Evolutionary conservation across 2,797 vertebrate species (phyloP).

Genomic region (Uromys caudimaculatus): DNA sequence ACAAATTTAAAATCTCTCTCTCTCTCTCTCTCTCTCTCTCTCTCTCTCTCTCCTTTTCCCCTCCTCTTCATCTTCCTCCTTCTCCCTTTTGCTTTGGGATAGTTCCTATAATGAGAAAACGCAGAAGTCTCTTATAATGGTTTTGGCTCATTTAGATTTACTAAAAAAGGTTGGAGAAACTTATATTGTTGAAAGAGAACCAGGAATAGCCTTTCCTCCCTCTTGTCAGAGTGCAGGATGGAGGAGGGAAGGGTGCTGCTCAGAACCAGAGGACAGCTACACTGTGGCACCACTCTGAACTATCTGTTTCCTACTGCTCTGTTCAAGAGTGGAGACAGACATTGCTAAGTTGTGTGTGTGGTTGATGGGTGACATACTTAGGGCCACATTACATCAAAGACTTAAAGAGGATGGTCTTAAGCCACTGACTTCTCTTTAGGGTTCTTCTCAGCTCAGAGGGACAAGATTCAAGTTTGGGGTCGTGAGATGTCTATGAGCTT

Average conservation of each 20-base stretch:
- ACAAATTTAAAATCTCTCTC: not conserved
- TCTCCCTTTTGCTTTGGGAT: not conserved
- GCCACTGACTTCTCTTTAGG: not conserved
- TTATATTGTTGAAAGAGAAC: not conserved
- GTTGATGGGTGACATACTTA: not conserved
- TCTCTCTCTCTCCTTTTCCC: not conserved
- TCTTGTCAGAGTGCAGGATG: not conserved
- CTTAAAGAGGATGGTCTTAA: not conserved
- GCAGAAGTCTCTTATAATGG: conserved; percentile 20
- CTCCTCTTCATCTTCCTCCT: accelerated
- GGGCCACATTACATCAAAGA: not conserved
- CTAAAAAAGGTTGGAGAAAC: not conserved
- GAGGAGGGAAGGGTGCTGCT: not conserved
- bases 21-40: not conserved
- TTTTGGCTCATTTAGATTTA: not conserved
- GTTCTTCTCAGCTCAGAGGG: not conserved
- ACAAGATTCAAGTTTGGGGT: not conserved
- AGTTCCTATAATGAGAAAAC: conserved; percentile 1
- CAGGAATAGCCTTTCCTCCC: not conserved
- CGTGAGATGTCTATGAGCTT: not conserved
- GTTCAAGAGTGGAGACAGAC: not conserved
- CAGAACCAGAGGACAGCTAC: not conserved
- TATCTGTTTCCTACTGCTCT: not conserved
- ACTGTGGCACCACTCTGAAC: not conserved
- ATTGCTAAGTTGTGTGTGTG: not conserved